These are phyloP conservation scores for Microcebus tavaratra DNA, from an alignment of 2,113 vertebrate genomes.

Conservation along the genomic window DNA sequence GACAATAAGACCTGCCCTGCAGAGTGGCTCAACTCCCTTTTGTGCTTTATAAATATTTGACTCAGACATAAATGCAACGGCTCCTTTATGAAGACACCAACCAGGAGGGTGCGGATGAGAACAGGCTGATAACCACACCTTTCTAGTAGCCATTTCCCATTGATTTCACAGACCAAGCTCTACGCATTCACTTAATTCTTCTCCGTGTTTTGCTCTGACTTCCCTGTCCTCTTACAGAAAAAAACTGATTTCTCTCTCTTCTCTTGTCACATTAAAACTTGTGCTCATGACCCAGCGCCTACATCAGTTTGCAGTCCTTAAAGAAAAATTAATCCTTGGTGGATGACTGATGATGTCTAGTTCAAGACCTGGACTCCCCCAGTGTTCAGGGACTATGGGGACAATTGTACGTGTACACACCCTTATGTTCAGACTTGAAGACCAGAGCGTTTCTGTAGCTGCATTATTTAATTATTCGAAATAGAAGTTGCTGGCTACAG, in stretches of 20 bases:
- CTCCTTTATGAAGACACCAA: background rate
- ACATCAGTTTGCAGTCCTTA: background rate
- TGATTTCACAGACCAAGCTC: background rate
- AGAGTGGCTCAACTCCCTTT: background rate
- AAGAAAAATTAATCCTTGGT: background rate
- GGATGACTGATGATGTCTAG: background rate
- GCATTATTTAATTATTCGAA: constrained; percentile 70
- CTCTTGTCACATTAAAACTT: background rate
- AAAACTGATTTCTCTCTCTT: background rate
- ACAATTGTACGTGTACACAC: background rate
- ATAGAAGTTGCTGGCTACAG: constrained; percentile 40
- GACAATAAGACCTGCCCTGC: background rate
- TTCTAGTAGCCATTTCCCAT: background rate
- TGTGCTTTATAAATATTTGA: background rate
- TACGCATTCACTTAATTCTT: background rate
- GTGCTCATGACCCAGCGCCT: background rate
- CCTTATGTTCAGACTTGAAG: constrained; percentile 1
- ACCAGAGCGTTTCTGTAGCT: constrained; percentile 27
- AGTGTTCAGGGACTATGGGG: background rate
- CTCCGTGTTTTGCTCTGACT: background rate
- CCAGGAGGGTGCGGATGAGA: background rate
- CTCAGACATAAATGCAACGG: background rate
- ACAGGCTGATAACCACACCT: background rate
- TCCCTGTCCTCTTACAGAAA: background rate
- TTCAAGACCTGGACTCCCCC: background rate